Base-by-base conservation (phyloP, 2,113 vertebrate species). In the Gallinago paraguaiae region DNA sequence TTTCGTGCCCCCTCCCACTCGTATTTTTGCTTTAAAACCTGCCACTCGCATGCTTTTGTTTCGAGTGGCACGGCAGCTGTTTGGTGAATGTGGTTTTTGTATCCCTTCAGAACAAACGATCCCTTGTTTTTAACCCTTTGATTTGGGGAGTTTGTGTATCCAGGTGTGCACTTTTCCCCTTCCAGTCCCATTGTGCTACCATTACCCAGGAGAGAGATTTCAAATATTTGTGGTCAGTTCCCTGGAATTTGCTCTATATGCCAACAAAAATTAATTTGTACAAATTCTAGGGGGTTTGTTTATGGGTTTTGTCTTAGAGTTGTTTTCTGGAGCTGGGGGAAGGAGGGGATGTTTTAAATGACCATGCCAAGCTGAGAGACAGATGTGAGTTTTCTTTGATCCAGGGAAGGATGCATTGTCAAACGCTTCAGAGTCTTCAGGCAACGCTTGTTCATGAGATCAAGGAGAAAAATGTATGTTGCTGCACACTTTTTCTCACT, bases 111-210 rank as follows among this genome's bases (percentile, higher is more conserved):
- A 94, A 91, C 82, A 95, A 97, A 85, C 43, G 95, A 94, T 74
- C 85, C 94, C 90, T 97, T 97, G 93, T 94, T 86, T 97, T 96
- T 97, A 97, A 95, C 95, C 88, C 96, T 94, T 97, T 95, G 81
- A 89, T 95, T 97, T 65, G 70, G 60, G 31, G 14, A 77, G 65
- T 91, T 90, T 94, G 88, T 92, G 48, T 96, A 90, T 95, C 93
- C 97, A 97, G 95, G 95, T 97, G 96, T 82, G 71, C 79, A 11
- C 81, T 9, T 15, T 71, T 93, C 82, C 82, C 37, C 91, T 92
- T 92, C 63, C 79, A 84, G 19, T 90, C 69, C 75, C 71, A 90
- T 93, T 95, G 90, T 93, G 92, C 81, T 90, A n/a, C 43, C 45
- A 28, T 72, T 93, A 68, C 79, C 70, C 95, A 82, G 45, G 70